These are phyloP conservation scores for Empidonax alnorum DNA, from an alignment of 2,113 vertebrate genomes.

Conservation along the genomic window DNA sequence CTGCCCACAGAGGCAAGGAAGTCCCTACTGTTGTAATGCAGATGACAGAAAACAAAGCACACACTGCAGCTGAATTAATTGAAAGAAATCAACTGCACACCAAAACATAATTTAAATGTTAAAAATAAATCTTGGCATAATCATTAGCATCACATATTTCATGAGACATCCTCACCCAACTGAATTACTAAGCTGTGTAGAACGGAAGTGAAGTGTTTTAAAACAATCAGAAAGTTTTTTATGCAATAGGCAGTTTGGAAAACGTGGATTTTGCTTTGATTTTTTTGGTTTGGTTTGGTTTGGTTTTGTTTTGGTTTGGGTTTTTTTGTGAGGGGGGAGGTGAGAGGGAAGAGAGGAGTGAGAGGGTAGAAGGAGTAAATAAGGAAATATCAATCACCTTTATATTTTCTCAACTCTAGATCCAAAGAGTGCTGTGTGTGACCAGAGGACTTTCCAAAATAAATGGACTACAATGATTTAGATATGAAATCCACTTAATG, in stretches of 20 bases:
- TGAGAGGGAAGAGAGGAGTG: not conserved
- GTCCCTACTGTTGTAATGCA: constrained; percentile 41
- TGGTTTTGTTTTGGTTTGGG: too few species aligned
- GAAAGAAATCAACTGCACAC: not conserved
- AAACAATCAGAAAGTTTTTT: not conserved
- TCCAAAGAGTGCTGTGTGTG: not conserved
- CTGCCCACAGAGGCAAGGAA: not conserved
- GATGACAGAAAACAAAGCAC: constrained; percentile 21
- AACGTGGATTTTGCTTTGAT: not conserved
- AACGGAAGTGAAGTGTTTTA: not conserved
- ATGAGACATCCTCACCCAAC: not conserved
- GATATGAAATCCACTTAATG: not conserved
- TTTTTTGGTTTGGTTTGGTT: too few species aligned
- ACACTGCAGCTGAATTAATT: constrained; percentile 10
- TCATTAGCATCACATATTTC: not conserved
- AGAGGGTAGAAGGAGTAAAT: not conserved
- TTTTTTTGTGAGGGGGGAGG: too few species aligned
- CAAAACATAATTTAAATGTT: not conserved
- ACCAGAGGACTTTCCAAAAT: not conserved
- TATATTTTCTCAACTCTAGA: not conserved
- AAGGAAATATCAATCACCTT: not conserved
- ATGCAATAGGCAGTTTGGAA: not conserved
- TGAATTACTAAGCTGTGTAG: not conserved
- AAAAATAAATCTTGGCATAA: constrained; percentile 2
- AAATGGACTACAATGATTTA: not conserved